Base-by-base conservation (phyloP, 2,797 vertebrate genomes). In the Hapalemur alaotrensis region DNA sequence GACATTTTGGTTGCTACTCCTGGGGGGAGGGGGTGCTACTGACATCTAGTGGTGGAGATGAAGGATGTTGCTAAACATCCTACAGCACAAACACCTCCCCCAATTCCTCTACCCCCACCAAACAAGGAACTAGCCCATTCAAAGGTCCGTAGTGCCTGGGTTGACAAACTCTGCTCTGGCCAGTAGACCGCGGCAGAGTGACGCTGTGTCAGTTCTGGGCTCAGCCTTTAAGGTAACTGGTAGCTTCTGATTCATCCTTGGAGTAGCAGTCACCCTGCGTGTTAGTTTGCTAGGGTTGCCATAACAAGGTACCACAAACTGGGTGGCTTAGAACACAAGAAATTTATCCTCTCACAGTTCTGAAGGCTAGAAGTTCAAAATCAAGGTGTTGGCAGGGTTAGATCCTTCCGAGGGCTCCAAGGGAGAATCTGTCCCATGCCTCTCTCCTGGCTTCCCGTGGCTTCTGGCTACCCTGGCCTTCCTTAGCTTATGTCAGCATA, bases 101-200 rank as follows among this genome's bases (percentile, higher is more conserved):
- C 0, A 8, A 11, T 13, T 46, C 41, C 41, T 59, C 43, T 4
- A 4, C 14, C 25, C 50, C 20, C 3, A 2, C n/a, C 69, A 38
- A 63, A 28, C 35, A 17, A 43, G 18, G 79, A 43, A 32, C 18
- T 1, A 46, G 79, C 18, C 41, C 17, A 4, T 13, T 63, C 41
- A 0, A 1, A 41, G 0, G 4, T 14, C 38, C 20, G 7, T 13
- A 13, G 80, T 2, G 18, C 57, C 79, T 32, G 6, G 1, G 5
- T 11, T 32, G 41, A 32, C 41, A 61, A 61, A 18, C 18, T 41
- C 57, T 22, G 38, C 6, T 46, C 17, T 81, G 80, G 20, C 50
- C 15, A 5, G 18, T 52, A 38, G 30, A 32, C 30, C 13, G 2
- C 28, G 61, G 28, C 1, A 1, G n/a, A 20, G 22, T 5, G 50